These are phyloP conservation scores for Thalassophryne amazonica DNA, from an alignment of 2,797 vertebrate genomes.

Conservation along the genomic window DNA sequence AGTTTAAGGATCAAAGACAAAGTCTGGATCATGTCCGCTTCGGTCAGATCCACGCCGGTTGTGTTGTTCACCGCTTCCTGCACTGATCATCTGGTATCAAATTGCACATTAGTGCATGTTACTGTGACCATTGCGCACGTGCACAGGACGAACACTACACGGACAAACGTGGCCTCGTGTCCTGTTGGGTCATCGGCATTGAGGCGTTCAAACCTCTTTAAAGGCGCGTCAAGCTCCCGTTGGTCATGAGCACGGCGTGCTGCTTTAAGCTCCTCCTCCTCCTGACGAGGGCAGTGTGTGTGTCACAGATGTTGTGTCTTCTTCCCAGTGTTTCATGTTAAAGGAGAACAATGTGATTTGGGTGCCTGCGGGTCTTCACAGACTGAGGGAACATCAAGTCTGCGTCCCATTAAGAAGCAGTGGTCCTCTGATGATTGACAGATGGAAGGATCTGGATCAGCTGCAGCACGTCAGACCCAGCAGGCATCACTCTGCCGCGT, in stretches of 20 bases:
- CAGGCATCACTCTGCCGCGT: slow-evolving; percentile 31
- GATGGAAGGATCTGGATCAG: slow-evolving; percentile 57
- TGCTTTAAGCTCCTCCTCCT: slow-evolving; percentile 20
- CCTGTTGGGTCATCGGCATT: no score
- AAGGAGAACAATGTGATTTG: slow-evolving; percentile 56
- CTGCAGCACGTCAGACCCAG: slow-evolving; percentile 59
- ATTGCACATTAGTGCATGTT: no score
- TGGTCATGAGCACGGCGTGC: slow-evolving; percentile 24
- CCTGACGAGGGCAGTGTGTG: slow-evolving; percentile 47
- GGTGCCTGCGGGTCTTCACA: slow-evolving; percentile 36
- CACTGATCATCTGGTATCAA: no score
- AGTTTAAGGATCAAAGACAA: no score
- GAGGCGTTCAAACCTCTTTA: no score
- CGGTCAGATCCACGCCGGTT: no score
- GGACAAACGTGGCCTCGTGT: no score
- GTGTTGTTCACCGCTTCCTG: no score
- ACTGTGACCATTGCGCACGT: no score
- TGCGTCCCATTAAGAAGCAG: slow-evolving; percentile 70
- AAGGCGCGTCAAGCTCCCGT: no score
- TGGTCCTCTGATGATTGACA: slow-evolving; percentile 63
- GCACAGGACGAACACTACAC: no score
- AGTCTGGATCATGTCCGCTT: no score
- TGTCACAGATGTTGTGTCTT: slow-evolving; percentile 55
- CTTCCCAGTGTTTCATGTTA: slow-evolving; percentile 53
- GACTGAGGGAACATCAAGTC: slow-evolving; percentile 45